These are phyloP conservation scores for Phyllotreta cruciferae DNA, from an alignment of 2,888 invertebrate genomes.

Conservation along the genomic window DNA sequence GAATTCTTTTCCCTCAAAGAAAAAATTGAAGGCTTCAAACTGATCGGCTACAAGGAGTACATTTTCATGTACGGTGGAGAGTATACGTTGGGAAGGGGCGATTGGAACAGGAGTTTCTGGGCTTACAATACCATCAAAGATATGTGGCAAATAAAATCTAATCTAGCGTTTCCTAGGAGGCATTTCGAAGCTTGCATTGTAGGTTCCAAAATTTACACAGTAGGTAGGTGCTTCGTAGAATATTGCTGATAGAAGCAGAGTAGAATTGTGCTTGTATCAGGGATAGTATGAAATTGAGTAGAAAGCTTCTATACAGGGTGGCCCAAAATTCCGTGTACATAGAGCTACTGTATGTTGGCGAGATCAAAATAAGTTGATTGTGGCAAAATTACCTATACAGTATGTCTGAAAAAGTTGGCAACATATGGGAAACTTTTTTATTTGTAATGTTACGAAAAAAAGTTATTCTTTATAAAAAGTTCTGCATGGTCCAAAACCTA, in stretches of 20 bases:
- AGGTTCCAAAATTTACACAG: conserved; percentile 52
- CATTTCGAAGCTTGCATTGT: conserved; percentile 56
- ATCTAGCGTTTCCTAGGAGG: conserved; percentile 52
- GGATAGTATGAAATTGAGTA: too few species aligned
- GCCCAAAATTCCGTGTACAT: too few species aligned
- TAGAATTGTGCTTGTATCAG: too few species aligned
- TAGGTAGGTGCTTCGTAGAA: conserved; percentile 50
- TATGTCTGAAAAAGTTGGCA: too few species aligned
- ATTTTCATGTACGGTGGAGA: conserved; percentile 57
- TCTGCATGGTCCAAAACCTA: too few species aligned
- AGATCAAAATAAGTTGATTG: too few species aligned
- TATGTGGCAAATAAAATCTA: conserved; percentile 51
- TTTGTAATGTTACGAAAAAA: too few species aligned
- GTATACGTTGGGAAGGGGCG: conserved; percentile 50
- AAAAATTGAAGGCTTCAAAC: conserved; percentile 48
- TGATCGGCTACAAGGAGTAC: conserved; percentile 53
- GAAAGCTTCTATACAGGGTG: too few species aligned
- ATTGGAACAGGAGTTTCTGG: conserved; percentile 56
- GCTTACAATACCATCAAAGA: conserved; percentile 52
- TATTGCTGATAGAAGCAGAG: background rate
- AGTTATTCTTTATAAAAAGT: too few species aligned
- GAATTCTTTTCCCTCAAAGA: conserved; percentile 38
- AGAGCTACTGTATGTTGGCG: too few species aligned
- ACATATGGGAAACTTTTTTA: too few species aligned
- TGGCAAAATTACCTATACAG: too few species aligned